phyloP scores from a whole-genome alignment of 2,113 vertebrate species.

The Onychostruthus taczanowskii region DNA sequence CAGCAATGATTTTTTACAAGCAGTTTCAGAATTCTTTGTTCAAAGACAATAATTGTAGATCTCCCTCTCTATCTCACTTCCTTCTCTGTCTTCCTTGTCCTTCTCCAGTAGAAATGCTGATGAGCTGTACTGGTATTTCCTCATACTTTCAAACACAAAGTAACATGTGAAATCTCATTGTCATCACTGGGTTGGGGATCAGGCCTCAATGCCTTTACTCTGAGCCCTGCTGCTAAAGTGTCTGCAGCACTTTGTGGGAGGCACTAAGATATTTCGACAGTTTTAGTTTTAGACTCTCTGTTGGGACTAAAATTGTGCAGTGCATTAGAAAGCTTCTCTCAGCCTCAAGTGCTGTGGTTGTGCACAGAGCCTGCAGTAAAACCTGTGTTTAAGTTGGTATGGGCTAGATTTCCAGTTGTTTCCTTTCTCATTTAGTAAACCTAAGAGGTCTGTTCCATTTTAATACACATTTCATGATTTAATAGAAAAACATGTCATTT shows the following conservation, averaged over 20 bases:
- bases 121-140: neutral
- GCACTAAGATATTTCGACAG: neutral
- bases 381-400: neutral
- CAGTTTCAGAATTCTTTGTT: neutral
- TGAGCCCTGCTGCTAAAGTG: neutral
- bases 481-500: neutral
- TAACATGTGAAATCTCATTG: neutral
- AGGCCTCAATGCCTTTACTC: neutral
- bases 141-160: neutral
- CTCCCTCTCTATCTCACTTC: neutral
- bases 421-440: neutral
- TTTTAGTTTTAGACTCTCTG: conserved; percentile 39
- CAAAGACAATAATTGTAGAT: neutral
- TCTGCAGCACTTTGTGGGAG: neutral
- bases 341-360: neutral
- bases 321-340: neutral
- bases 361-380: neutral
- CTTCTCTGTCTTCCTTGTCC: neutral
- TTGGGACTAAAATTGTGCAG: neutral
- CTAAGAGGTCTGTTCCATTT: neutral
- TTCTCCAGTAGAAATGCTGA: neutral
- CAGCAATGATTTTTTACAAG: neutral
- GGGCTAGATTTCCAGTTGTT: neutral
- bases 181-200: neutral
- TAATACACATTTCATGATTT: neutral